phyloP scores from a whole-genome alignment of 2,113 vertebrate genomes.

The Semnornis frantzii region DNA sequence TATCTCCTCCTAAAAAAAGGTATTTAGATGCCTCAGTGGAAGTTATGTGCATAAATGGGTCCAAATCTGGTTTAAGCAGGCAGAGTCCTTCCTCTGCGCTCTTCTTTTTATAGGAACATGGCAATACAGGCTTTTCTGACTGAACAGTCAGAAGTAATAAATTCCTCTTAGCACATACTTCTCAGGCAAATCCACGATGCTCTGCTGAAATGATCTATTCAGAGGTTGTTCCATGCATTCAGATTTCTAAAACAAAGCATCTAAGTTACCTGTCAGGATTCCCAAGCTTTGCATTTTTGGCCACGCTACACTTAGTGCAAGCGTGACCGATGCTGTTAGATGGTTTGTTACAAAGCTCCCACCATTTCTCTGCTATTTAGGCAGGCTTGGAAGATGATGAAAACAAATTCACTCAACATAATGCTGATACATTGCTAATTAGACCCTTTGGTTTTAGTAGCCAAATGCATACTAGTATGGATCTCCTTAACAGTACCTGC shows the following conservation, averaged over 20 bases:
- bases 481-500: neutral
- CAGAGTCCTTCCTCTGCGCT: neutral
- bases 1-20: neutral
- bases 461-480: neutral
- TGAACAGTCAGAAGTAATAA: neutral
- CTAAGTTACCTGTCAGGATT: neutral
- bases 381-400: neutral
- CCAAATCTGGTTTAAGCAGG: neutral
- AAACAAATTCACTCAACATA: conserved; percentile 3
- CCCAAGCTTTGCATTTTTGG: neutral
- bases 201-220: neutral
- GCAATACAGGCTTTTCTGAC: neutral
- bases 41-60: neutral
- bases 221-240: neutral
- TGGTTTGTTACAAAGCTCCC: neutral
- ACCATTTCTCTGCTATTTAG: neutral
- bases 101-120: neutral
- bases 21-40: neutral
- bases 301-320: neutral
- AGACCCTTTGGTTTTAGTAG: neutral
- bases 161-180: neutral
- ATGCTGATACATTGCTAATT: conserved; percentile 4
- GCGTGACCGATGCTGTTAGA: neutral
- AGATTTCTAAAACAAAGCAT: neutral
- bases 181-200: neutral